Evolutionary conservation across 2,113 vertebrate species (phyloP).

Genomic region (Sula dactylatra): DNA sequence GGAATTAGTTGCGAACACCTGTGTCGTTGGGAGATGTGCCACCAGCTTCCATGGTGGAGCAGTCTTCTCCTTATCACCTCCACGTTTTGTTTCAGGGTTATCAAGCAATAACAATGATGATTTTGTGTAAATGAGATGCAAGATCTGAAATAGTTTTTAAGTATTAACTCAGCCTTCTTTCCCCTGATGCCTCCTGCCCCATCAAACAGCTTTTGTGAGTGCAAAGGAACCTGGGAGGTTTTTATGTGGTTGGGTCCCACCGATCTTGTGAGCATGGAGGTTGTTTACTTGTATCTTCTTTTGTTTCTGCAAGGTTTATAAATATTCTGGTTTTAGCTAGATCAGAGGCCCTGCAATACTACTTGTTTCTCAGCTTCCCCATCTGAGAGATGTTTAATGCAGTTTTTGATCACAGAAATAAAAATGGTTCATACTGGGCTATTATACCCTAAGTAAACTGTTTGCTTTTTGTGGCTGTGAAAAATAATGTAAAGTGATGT

Average conservation of each 20-base stretch:
- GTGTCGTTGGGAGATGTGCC: not conserved
- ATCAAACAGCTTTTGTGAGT: not conserved
- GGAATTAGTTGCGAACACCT: not conserved
- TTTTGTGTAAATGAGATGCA: not conserved
- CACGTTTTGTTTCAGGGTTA: not conserved
- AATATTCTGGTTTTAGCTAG: not conserved
- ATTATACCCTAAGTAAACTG: not conserved
- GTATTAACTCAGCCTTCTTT: not conserved
- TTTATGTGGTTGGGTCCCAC: not conserved
- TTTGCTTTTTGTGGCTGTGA: not conserved
- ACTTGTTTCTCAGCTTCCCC: not conserved
- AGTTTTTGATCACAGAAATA: not conserved
- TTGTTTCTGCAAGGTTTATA: not conserved
- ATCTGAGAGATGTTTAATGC: not conserved
- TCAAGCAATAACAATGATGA: not conserved
- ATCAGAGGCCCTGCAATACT: not conserved
- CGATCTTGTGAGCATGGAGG: fast-evolving
- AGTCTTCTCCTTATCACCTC: not conserved
- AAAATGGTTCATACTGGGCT: not conserved
- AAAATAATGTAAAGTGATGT: not conserved
- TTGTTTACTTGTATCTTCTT: not conserved
- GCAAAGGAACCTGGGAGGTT: not conserved
- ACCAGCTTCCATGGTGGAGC: not conserved
- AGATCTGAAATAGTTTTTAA: not conserved
- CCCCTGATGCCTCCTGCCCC: not conserved